Evolutionary conservation across 2,888 invertebrate species (phyloP).

Genomic region (Scaptomyza cyrtandrae): DNA sequence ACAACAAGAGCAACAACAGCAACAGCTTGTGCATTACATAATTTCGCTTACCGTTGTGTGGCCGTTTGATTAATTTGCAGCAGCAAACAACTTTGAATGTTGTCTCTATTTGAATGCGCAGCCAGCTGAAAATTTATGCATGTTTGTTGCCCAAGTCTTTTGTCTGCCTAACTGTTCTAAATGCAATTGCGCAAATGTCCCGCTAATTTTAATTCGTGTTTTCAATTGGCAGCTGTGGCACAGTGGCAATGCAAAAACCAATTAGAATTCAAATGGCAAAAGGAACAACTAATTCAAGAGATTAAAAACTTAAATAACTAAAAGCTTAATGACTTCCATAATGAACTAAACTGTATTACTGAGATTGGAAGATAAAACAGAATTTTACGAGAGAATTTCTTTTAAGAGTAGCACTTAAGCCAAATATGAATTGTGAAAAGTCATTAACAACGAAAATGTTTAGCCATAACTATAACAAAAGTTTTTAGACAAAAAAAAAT

Average conservation of each 20-base stretch:
- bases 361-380: neutral
- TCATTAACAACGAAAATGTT: too few relatives aligned
- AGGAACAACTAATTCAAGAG: neutral
- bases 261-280: neutral
- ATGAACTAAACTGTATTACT: neutral
- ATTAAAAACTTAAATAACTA: neutral
- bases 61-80: slow-evolving; percentile 71
- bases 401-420: too few relatives aligned
- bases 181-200: slow-evolving; percentile 61
- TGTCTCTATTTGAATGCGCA: slow-evolving; percentile 59
- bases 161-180: slow-evolving; percentile 69
- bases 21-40: slow-evolving; percentile 61
- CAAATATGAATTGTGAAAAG: too few relatives aligned
- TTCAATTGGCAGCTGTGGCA: slow-evolving; percentile 28
- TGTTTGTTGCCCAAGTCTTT: slow-evolving; percentile 72
- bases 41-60: slow-evolving; percentile 71
- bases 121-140: slow-evolving; percentile 66
- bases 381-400: neutral
- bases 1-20: slow-evolving; percentile 15
- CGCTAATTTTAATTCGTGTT: slow-evolving; percentile 43
- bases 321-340: slow-evolving; percentile 16
- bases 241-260: slow-evolving; percentile 7
- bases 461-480: too few relatives aligned
- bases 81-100: slow-evolving; percentile 27
- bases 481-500: too few relatives aligned